phyloP scores from a whole-genome alignment of 2,888 invertebrate species.

The Dolomedes plantarius region DNA sequence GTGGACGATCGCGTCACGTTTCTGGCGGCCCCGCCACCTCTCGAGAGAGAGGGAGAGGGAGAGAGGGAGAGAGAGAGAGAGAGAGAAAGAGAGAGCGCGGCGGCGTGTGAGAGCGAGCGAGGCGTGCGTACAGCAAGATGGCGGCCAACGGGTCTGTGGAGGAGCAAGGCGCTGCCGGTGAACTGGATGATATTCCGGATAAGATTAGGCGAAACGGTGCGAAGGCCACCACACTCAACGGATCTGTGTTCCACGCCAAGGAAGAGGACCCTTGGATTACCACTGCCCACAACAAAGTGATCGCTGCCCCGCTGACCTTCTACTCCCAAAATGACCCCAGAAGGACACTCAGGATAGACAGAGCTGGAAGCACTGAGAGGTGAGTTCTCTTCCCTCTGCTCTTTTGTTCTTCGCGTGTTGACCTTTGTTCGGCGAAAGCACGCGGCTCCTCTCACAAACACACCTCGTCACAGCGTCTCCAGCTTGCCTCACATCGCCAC shows the following conservation, averaged over 20 bases:
- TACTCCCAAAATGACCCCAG: constrained; percentile 29
- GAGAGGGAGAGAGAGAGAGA: background rate
- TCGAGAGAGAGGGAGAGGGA: too few species aligned
- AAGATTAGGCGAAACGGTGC: constrained; percentile 6
- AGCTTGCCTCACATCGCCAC: background rate
- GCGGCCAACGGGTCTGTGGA: constrained; percentile 39
- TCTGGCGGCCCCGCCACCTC: background rate
- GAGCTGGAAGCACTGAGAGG: constrained; percentile 58
- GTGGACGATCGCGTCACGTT: background rate
- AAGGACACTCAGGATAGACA: constrained; percentile 54
- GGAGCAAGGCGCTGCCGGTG: constrained; percentile 27
- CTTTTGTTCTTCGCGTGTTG: background rate
- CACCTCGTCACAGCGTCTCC: background rate
- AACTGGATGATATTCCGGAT: constrained; percentile 26
- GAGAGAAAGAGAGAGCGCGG: constrained; percentile 6
- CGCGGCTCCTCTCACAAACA: background rate
- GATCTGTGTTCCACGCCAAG: constrained; percentile 10
- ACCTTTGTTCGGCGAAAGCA: constrained; percentile 13
- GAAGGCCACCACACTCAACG: background rate
- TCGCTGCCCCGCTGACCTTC: constrained; percentile 42
- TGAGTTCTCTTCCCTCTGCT: constrained; percentile 8
- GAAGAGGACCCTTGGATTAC: constrained; percentile 32
- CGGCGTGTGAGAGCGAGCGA: constrained; percentile 15
- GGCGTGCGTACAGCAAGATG: constrained; percentile 21
- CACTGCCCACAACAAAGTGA: constrained; percentile 17